Base-by-base conservation (phyloP, 2,888 invertebrate species). In the Epicampocera succincta region DNA sequence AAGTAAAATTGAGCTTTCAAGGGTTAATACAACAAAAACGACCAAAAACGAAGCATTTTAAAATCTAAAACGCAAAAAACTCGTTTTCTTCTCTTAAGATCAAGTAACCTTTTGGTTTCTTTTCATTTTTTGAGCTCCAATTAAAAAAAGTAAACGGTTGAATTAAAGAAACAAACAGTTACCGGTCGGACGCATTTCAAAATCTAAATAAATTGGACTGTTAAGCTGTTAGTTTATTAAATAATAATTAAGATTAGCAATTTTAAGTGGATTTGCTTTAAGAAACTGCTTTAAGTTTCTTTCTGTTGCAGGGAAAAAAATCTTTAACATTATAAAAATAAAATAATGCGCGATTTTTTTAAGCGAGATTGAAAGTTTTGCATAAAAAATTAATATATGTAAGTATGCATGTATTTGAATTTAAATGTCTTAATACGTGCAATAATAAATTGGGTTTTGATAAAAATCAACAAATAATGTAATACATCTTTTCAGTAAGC, bases 31-130 rank as follows among this genome's bases (percentile, higher is more conserved):
- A 38, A 38, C 0, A 63, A n/a, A 19, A 50, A 21, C 63, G 46
- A 73, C 44, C 52, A n/a, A n/a, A n/a, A n/a, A n/a, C 52, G 42
- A 42, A 72, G 50, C 46, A 46, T 38, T 11, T 15, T 11, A 6
- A 60, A 33, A 15, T 50, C 13, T 19, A 38, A 40, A 1, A 33
- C 11, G 25, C 9, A 21, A 29, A 17, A 56, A 65, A 56, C 63
- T 17, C 1, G 63, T 44, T 73, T 38, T 19, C 15, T 21, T 46
- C 63, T 60, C 33, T n/a, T 15, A 2, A 29, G 15, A 13, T 9
- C 65, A 74, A 74, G 38, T 65, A 56, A 73, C 63, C 63, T 74
- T 74, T 74, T 9, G 3, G 11, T 15, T n/a, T 54, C 11, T 44
- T 15, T 40, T 52, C 50, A 9, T 40, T 40, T 56, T 44, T 15